Evolutionary conservation across 2,797 vertebrate species (phyloP).

Genomic region (Psittacula echo): DNA sequence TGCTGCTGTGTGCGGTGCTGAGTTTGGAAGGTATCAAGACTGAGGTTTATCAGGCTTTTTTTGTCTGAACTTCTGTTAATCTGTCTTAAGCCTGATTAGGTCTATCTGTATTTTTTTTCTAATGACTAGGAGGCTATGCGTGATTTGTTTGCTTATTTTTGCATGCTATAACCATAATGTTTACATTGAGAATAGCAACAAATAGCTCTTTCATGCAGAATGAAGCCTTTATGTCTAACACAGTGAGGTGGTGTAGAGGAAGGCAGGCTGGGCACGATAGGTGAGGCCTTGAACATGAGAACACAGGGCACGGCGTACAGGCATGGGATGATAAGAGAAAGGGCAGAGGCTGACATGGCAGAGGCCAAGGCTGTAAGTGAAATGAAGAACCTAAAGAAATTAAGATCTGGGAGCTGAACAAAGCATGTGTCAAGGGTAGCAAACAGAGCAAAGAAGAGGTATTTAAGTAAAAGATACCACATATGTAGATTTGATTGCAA

Average conservation of each 20-base stretch:
- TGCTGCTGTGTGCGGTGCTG: fast-evolving
- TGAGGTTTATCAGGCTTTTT: neutral
- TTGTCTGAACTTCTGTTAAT: neutral
- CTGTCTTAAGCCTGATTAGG: neutral
- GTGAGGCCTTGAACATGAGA: neutral
- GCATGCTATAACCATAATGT: neutral
- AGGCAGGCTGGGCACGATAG: neutral
- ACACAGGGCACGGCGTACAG: fast-evolving
- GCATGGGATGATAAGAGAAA: neutral
- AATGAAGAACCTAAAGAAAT: neutral
- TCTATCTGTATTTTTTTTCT: neutral
- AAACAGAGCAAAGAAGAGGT: neutral
- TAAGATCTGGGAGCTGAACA: neutral
- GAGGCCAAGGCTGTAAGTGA: neutral
- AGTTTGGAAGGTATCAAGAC: neutral
- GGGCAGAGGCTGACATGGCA: neutral
- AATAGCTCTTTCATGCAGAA: neutral
- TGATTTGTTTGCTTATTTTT: neutral
- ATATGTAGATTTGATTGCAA: neutral
- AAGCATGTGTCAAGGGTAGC: neutral
- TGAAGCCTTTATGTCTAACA: neutral
- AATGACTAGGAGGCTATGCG: neutral
- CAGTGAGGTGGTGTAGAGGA: neutral
- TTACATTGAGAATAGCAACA: neutral
- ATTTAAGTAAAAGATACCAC: neutral